These are phyloP conservation scores for Cyprinella venusta DNA, from an alignment of 2,797 vertebrate species.

Conservation along the genomic window DNA sequence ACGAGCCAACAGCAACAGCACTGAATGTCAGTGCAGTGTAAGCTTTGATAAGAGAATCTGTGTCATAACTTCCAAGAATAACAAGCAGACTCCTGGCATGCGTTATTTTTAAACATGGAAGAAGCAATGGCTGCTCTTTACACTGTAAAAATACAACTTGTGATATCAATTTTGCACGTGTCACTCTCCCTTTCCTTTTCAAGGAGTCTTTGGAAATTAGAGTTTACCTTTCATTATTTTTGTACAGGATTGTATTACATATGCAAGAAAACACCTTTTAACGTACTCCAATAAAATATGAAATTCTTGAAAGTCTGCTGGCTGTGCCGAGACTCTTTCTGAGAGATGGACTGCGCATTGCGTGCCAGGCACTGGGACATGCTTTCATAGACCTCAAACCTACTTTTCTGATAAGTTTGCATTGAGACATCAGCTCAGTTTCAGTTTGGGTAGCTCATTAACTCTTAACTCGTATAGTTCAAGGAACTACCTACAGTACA, in stretches of 20 bases:
- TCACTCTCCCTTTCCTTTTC: conserved; percentile 57
- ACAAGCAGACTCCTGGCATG: conserved; percentile 66
- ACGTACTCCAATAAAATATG: conserved; percentile 65
- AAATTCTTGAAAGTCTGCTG: conserved; percentile 66
- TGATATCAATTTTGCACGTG: conserved; percentile 67
- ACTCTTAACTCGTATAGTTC: neutral
- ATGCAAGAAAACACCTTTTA: conserved; percentile 71
- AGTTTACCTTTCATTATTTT: conserved; percentile 69
- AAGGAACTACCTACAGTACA: neutral
- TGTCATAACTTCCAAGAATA: conserved; percentile 70
- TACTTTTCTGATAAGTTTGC: neutral
- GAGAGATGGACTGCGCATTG: conserved; percentile 50
- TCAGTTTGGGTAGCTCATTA: neutral
- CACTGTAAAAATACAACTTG: conserved; percentile 66
- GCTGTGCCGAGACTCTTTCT: conserved; percentile 53
- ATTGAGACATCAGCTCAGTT: neutral
- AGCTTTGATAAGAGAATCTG: conserved; percentile 71
- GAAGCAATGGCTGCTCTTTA: conserved; percentile 60
- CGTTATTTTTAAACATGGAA: conserved; percentile 72
- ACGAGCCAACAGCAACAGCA: conserved; percentile 38
- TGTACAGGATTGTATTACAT: conserved; percentile 68
- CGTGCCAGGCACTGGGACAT: conserved; percentile 39
- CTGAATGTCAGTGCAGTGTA: conserved; percentile 64
- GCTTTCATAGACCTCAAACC: conserved; percentile 14
- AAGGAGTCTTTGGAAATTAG: conserved; percentile 60